Evolutionary conservation across 2,888 invertebrate species (phyloP).

Genomic region (Argyresthia goedartella): DNA sequence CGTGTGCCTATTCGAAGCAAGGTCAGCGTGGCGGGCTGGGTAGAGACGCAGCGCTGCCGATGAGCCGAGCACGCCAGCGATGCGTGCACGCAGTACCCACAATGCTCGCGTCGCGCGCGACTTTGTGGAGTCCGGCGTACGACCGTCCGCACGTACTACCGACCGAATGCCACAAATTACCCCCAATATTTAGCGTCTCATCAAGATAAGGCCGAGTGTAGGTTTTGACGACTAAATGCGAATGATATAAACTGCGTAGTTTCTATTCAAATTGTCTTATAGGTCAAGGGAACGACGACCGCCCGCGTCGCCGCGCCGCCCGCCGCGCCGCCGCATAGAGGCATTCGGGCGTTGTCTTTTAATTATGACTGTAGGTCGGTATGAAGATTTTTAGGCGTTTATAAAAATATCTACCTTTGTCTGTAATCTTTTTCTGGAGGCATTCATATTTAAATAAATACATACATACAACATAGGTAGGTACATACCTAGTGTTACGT

Average conservation of each 20-base stretch:
- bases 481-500: too few relatives aligned
- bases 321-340: not conserved
- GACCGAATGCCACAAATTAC: not conserved
- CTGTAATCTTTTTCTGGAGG: too few relatives aligned
- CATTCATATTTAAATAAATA: too few relatives aligned
- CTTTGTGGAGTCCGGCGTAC: not conserved
- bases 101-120: not conserved
- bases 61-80: constrained; percentile 20
- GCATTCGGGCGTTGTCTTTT: not conserved
- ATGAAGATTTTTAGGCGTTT: too few relatives aligned
- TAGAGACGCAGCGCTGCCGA: constrained; percentile 1
- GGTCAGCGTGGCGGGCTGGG: constrained; percentile 22
- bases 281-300: constrained; percentile 36
- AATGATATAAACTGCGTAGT: constrained; percentile 32
- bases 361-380: too few relatives aligned
- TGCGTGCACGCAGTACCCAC: constrained; percentile 19
- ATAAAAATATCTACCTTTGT: too few relatives aligned
- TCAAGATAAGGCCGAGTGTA: constrained; percentile 18
- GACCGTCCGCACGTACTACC: not conserved
- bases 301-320: too few relatives aligned
- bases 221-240: constrained; percentile 14
- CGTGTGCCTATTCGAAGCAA: constrained; percentile 25
- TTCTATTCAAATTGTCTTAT: constrained; percentile 27
- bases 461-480: too few relatives aligned
- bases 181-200: not conserved